Evolutionary conservation across 2,113 vertebrate species (phyloP).

Genomic region (Chloropsis hardwickii): DNA sequence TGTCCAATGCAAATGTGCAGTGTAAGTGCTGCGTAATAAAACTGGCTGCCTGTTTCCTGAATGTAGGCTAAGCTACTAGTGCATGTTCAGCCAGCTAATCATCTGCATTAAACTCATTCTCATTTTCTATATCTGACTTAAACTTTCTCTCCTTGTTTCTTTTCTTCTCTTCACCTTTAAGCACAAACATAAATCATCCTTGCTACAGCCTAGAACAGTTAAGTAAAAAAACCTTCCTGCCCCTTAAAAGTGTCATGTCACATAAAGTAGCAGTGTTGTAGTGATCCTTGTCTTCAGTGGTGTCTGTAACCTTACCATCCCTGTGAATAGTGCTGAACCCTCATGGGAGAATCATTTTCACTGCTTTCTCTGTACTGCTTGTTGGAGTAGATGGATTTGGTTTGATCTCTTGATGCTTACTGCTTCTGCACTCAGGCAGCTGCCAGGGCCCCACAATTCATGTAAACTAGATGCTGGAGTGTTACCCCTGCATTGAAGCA

Average conservation of each 20-base stretch:
- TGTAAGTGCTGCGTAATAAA: conserved; percentile 44
- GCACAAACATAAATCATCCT: conserved; percentile 99
- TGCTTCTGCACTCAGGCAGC: neutral
- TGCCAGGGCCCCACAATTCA: neutral
- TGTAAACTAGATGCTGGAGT: neutral
- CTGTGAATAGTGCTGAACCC: conserved; percentile 70
- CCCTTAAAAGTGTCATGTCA: conserved; percentile 75
- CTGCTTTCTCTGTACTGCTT: conserved; percentile 72
- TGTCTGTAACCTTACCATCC: conserved; percentile 74
- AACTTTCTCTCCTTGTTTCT: conserved; percentile 96
- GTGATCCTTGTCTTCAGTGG: conserved; percentile 78
- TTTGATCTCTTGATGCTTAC: conserved; percentile 42
- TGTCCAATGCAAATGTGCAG: neutral
- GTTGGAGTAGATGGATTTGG: conserved; percentile 71
- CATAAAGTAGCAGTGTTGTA: conserved; percentile 78
- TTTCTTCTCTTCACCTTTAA: conserved; percentile 91
- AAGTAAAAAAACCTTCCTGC: conserved; percentile 88
- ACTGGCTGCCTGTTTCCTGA: conserved; percentile 54
- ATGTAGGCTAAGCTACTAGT: conserved; percentile 63
- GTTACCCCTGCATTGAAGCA: neutral
- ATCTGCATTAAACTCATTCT: conserved; percentile 90
- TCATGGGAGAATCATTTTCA: conserved; percentile 70
- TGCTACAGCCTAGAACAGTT: conserved; percentile 99
- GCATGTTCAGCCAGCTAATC: conserved; percentile 86
- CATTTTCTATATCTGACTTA: conserved; percentile 95